Evolutionary conservation across 2,113 vertebrate genomes (phyloP).

Genomic region (Zapornia atra): DNA sequence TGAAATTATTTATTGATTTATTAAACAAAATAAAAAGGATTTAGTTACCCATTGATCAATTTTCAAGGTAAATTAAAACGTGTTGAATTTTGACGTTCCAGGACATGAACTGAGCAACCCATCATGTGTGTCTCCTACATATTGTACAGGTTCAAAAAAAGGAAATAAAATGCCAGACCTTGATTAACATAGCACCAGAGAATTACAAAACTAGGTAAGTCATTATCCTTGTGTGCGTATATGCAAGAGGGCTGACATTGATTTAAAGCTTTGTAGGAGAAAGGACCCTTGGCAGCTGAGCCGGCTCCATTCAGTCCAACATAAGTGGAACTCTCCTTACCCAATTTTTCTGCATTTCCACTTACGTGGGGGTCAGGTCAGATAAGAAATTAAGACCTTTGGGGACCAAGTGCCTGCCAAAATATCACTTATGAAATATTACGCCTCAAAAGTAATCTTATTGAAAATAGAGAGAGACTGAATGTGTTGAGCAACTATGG

Average conservation of each 20-base stretch:
- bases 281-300: not conserved
- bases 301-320: not conserved
- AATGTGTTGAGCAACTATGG: not conserved
- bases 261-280: not conserved
- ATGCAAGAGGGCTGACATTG: not conserved
- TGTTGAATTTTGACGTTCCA: not conserved
- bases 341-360: not conserved
- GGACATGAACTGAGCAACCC: not conserved
- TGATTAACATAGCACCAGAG: not conserved
- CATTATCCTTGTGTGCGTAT: not conserved
- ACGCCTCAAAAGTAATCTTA: not conserved
- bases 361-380: not conserved
- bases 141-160: not conserved
- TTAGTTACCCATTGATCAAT: not conserved
- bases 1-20: not conserved
- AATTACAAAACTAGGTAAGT: not conserved
- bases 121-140: accelerated
- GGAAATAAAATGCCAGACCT: not conserved
- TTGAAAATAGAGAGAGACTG: not conserved
- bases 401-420: not conserved
- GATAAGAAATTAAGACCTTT: not conserved
- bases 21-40: not conserved
- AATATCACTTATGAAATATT: not conserved
- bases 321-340: not conserved
- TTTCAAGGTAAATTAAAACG: not conserved